These are phyloP conservation scores for Spilosoma lubricipeda DNA, from an alignment of 2,888 invertebrate genomes.

Conservation along the genomic window DNA sequence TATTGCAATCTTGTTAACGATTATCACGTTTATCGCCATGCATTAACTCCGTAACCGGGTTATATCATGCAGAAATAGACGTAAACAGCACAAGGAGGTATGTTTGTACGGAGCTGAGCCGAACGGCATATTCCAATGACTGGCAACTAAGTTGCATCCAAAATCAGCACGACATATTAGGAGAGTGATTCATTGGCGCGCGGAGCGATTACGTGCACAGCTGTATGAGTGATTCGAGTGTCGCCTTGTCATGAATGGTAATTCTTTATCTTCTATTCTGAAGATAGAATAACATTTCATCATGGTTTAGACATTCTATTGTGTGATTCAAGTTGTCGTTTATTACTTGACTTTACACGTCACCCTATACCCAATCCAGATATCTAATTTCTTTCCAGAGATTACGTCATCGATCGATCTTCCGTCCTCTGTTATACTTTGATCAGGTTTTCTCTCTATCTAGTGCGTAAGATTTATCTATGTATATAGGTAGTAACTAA, in stretches of 20 bases:
- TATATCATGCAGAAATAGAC: slow-evolving; percentile 31
- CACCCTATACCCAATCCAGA: too few species aligned
- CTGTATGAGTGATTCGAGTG: not conserved
- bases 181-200: slow-evolving; percentile 35
- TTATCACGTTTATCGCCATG: slow-evolving; percentile 11
- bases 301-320: too few species aligned
- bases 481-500: too few species aligned
- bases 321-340: too few species aligned
- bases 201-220: slow-evolving; percentile 34
- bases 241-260: not conserved
- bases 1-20: slow-evolving; percentile 8
- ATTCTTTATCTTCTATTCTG: not conserved
- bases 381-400: too few species aligned
- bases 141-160: slow-evolving; percentile 40
- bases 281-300: too few species aligned
- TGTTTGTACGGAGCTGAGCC: slow-evolving; percentile 16
- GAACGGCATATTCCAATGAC: slow-evolving; percentile 31
- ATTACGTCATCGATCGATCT: too few species aligned
- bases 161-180: slow-evolving; percentile 48
- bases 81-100: slow-evolving; percentile 29
- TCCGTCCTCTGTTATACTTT: too few species aligned
- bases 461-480: too few species aligned
- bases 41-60: slow-evolving; percentile 23
- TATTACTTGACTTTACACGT: too few species aligned
- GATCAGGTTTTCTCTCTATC: too few species aligned